A percentile compares a stretch with the other conserved stretches of the same genome.
Evolutionary conservation across 2,888 invertebrate genomes (phyloP).

Genomic region (Caenorhabditis zanzibari): DNA sequence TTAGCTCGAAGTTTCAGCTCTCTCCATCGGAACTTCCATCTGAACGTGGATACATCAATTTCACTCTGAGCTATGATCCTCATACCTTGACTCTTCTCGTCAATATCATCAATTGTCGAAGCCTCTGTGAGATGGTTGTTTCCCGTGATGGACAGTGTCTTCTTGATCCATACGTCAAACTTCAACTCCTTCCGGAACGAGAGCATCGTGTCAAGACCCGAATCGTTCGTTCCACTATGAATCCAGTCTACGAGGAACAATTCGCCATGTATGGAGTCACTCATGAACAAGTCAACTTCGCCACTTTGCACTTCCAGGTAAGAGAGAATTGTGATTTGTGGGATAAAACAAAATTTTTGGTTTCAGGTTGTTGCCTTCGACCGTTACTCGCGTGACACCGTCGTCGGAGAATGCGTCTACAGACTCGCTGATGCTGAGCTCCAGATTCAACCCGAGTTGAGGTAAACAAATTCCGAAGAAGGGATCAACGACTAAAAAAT

Average conservation of each 20-base stretch:
- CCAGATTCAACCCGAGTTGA: constrained; percentile 69
- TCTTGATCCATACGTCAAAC: constrained; percentile 96
- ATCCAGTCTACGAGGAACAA: constrained; percentile 98
- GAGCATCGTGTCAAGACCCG: constrained; percentile 84
- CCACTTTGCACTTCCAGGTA: constrained; percentile 91
- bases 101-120: constrained; percentile 78
- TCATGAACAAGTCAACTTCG: constrained; percentile 85
- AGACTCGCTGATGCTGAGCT: constrained; percentile 84
- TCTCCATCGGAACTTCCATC: constrained; percentile 76
- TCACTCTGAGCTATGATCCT: constrained; percentile 80
- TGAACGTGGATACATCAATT: constrained; percentile 79
- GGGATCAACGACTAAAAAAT: not conserved
- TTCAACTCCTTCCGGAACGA: constrained; percentile 91
- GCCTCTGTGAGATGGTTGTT: constrained; percentile 79
- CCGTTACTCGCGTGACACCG: constrained; percentile 97
- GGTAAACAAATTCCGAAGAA: constrained; percentile 50
- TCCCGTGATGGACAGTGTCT: constrained; percentile 77
- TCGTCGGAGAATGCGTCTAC: constrained; percentile 97
- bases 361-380: constrained; percentile 89
- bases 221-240: constrained; percentile 95
- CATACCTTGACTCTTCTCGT: constrained; percentile 79
- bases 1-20: constrained; percentile 44
- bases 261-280: constrained; percentile 95
- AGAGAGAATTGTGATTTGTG: not conserved
- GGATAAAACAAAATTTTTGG: no score